A percentile compares a stretch with the other conserved stretches of the same genome.
phyloP scores from a whole-genome alignment of 1,140 invertebrate species.

The Drosophila bipectinata region DNA sequence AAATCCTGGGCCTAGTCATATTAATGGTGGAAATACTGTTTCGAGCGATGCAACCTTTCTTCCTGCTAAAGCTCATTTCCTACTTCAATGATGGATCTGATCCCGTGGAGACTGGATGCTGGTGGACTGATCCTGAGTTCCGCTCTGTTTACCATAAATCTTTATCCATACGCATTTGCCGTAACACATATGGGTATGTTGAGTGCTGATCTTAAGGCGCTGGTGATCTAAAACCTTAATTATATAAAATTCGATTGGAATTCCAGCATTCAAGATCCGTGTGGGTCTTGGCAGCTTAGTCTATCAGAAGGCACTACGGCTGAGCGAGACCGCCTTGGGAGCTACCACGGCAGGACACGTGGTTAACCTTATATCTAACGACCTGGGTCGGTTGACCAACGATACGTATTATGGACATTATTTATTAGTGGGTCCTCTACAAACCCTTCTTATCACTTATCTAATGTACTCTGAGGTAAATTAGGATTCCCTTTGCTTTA shows the following conservation, averaged over 20 bases:
- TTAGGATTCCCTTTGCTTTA: neutral
- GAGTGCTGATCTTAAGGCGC: neutral
- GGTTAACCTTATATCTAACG: constrained; percentile 96
- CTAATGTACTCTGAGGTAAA: constrained; percentile 88
- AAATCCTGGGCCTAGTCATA: constrained; percentile 62
- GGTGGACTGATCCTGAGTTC: constrained; percentile 88
- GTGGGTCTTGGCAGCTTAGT: constrained; percentile 91
- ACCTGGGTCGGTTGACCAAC: constrained; percentile 90
- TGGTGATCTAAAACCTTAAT: neutral
- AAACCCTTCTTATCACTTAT: constrained; percentile 90
- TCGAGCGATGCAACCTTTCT: constrained; percentile 88
- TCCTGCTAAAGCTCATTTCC: constrained; percentile 89
- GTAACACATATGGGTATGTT: constrained; percentile 87
- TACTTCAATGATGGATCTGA: constrained; percentile 85
- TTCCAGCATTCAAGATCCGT: constrained; percentile 88
- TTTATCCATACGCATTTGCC: constrained; percentile 92
- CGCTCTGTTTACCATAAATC: constrained; percentile 88
- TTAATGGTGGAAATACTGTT: constrained; percentile 70
- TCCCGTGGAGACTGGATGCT: constrained; percentile 86
- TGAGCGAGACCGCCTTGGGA: constrained; percentile 89
- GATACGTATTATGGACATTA: constrained; percentile 89
- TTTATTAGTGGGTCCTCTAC: constrained; percentile 92
- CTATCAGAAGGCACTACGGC: constrained; percentile 90
- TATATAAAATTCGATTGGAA: neutral
- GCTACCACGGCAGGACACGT: constrained; percentile 94